Percentiles rank a stretch among this genome's conserved stretches.
Evolutionary conservation across 1,140 invertebrate species (phyloP).

Genomic region (Pseudachorutes palmiensis): DNA sequence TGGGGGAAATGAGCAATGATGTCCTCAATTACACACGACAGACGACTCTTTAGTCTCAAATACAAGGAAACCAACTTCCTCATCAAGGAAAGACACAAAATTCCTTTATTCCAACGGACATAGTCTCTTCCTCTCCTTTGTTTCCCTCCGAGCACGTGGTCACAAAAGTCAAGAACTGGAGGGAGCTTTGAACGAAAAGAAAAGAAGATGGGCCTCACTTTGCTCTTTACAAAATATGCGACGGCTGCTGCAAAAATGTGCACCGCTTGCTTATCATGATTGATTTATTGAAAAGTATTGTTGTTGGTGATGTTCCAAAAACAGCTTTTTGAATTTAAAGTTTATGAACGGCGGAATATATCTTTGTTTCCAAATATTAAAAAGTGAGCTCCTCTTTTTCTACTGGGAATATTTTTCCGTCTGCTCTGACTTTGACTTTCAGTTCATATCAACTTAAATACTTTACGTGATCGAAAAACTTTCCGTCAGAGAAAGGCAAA

Average conservation of each 20-base stretch:
- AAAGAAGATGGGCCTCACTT: no score
- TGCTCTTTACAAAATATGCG: no score
- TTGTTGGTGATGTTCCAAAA: no score
- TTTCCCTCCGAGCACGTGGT: not conserved
- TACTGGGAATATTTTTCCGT: not conserved
- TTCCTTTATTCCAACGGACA: not conserved
- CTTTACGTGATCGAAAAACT: conserved; percentile 29
- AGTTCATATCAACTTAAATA: conserved; percentile 20
- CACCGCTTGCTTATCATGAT: no score
- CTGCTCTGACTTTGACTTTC: not conserved
- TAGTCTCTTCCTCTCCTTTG: not conserved
- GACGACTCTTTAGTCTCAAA: not conserved
- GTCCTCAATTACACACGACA: conserved; percentile 13
- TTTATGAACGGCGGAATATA: no score
- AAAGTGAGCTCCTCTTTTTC: no score
- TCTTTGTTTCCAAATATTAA: no score
- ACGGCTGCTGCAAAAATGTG: no score
- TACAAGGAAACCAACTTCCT: no score
- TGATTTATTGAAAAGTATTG: no score
- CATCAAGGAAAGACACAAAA: not conserved
- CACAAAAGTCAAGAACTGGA: not conserved
- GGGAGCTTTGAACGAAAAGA: no score
- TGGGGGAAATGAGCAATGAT: conserved; percentile 17
- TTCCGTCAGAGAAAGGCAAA: conserved; percentile 10
- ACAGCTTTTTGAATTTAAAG: no score